These are phyloP conservation scores for Odocoileus virginianus DNA, from an alignment of 2,113 vertebrate genomes.

Conservation along the genomic window DNA sequence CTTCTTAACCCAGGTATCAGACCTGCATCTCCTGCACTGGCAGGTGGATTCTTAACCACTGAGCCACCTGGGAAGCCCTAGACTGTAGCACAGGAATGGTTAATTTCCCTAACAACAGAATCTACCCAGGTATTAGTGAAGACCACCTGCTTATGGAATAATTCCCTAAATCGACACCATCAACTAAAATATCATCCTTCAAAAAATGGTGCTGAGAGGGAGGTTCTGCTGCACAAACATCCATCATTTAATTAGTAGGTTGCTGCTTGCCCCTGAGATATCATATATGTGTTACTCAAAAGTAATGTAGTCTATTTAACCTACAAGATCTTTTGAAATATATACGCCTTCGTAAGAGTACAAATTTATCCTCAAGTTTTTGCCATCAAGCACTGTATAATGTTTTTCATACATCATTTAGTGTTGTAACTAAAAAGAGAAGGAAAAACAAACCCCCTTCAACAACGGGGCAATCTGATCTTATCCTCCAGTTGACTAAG, in stretches of 20 bases:
- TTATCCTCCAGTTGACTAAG: conserved; percentile 21
- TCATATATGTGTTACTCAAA: neutral
- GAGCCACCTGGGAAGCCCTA: neutral
- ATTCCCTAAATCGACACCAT: neutral
- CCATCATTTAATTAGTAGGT: conserved; percentile 15
- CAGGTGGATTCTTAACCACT: neutral
- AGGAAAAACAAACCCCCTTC: neutral
- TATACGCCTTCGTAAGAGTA: neutral
- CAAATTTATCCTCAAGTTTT: conserved; percentile 25
- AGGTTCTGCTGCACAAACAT: neutral
- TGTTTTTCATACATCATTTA: conserved; percentile 26
- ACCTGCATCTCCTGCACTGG: neutral
- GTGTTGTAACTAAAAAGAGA: conserved; percentile 18
- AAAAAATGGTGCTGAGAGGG: neutral
- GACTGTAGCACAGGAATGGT: neutral
- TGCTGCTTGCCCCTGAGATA: neutral
- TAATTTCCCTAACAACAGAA: neutral
- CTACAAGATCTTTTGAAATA: conserved; percentile 45
- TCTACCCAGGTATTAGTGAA: neutral
- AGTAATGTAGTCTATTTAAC: conserved; percentile 21
- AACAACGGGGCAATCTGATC: neutral
- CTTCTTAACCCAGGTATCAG: neutral
- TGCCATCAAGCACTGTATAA: neutral
- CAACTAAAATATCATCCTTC: neutral
- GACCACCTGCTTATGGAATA: neutral